Base-by-base conservation (phyloP, 2,888 invertebrate genomes). In the Elmis aenea region DNA sequence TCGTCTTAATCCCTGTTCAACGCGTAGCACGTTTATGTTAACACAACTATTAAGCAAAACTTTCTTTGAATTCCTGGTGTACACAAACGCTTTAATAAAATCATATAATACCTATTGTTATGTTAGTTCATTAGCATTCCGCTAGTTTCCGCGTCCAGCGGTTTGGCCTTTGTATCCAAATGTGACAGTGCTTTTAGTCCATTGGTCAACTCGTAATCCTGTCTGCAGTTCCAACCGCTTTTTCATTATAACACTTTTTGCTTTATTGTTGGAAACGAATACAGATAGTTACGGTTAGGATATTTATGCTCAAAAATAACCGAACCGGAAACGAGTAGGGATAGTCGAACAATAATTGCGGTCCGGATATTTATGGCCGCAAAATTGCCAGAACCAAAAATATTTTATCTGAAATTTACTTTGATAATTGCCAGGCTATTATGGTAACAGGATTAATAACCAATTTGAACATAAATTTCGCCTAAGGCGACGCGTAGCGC, bases 131-230 rank as follows among this genome's bases (percentile, higher is more conserved):
- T 41, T 41, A 41, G 41, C 41, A 41, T 41, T 41, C 41, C 36
- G 30, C 41, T 21, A 30, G 37, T 36, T 41, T 41, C 41, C 41
- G 41, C 33, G 36, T 41, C 26, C 41, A 35, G 41, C 42, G n/a
- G n/a, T n/a, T n/a, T n/a, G n/a, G n/a, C 46, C 46, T 52, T 52
- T 52, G 50, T 49, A 42, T 40, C 41, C 40, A 46, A 45, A 46
- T 41, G 42, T 38, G 38, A 46, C 46, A 48, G 43, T 45, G 45
- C 49, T 51, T 46, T 49, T 46, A 50, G 48, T 49, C 48, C 49
- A 42, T 38, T 34, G 44, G 43, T 34, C 48, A 50, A 52, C 52
- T 54, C 46, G 54, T 54, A 54, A 54, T 52, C 50, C 54, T 49
- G 46, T 54, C 50, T 52, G 48, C 46, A 52, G 52, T 50, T 52